phyloP scores from a whole-genome alignment of 1,140 invertebrate species.

The Drepana arcuata region DNA sequence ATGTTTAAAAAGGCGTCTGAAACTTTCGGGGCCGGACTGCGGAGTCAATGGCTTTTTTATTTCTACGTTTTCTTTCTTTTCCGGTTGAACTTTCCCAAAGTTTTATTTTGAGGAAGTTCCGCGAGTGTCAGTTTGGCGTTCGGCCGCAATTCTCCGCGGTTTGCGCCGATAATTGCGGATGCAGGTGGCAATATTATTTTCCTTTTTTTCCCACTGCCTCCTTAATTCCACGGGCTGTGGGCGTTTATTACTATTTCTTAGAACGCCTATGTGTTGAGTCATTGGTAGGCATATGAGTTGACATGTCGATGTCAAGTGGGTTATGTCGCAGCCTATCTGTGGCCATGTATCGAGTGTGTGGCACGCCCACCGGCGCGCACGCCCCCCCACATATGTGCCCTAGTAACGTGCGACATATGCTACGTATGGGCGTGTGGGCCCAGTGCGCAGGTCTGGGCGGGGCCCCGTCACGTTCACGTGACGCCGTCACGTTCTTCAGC shows the following conservation, averaged over 20 bases:
- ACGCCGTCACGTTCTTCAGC: conserved; percentile 39
- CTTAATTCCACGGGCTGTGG: conserved; percentile 10
- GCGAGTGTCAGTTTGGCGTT: conserved; percentile 64
- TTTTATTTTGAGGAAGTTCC: conserved; percentile 63
- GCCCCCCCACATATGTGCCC: conserved; percentile 39
- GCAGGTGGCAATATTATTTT: conserved; percentile 48
- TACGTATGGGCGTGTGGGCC: conserved; percentile 34
- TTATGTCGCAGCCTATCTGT: too few relatives aligned
- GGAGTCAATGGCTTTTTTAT: conserved; percentile 69
- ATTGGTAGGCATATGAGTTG: too few relatives aligned
- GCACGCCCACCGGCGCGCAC: conserved; percentile 39
- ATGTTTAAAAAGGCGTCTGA: conserved; percentile 50
- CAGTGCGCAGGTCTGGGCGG: conserved; percentile 53
- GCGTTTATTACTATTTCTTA: conserved; percentile 14
- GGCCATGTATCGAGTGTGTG: conserved; percentile 14
- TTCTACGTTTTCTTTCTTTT: conserved; percentile 63
- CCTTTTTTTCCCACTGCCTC: conserved; percentile 19
- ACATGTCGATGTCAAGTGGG: too few relatives aligned
- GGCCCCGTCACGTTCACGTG: conserved; percentile 39
- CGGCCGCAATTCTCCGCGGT: conserved; percentile 59
- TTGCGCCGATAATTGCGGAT: conserved; percentile 62
- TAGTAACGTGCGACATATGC: conserved; percentile 31
- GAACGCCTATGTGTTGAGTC: too few relatives aligned
- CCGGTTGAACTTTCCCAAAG: conserved; percentile 64
- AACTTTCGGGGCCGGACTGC: conserved; percentile 54